Base-by-base conservation (phyloP, 2,113 vertebrate genomes). In the Holacanthus passer region DNA sequence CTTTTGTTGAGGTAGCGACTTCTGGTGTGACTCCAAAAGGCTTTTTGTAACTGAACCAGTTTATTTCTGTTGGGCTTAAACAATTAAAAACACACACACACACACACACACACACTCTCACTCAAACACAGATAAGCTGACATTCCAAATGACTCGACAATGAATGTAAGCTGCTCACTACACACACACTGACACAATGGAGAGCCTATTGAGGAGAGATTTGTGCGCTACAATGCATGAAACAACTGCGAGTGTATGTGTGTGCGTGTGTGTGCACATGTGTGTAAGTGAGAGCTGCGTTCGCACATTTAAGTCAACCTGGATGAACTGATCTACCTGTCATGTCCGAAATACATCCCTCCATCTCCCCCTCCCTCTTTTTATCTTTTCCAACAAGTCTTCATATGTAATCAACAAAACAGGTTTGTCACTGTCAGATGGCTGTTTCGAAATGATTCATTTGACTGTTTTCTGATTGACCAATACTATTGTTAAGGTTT, bases 101-200 rank as follows among this genome's bases (percentile, higher is more conserved):
- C 31, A 68, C 35, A 29, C 24, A 31, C 27, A 9, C 39, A 8
- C 24, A 32, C 56, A 48, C 58, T 19, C 8, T 47, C 19, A 55
- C 19, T 8, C 59, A 39, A 1, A 31, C 48, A 43, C 0, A 75
- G 83, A 87, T 86, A 86, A 86, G 86, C 88, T 86, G 85, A 88
- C 82, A 81, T 74, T 86, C 72, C 74, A 83, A 86, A 86, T 88
- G 87, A 89, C 66, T 91, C 29, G 0, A 88, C 90, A 82, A 77
- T 90, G 87, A 87, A 69, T 91, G 83, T 88, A 87, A 90, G 79
- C 88, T 83, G 73, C 84, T 89, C 84, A 32, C 79, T 74, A 69
- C 68, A 88, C 86, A 87, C 85, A 81, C 77, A 64, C 64, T 22
- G 56, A 80, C 74, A 85, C 73, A 86, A 81, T 77, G 64, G 74